These are phyloP conservation scores for Laothoe populi DNA, from an alignment of 2,888 invertebrate genomes.

Conservation along the genomic window DNA sequence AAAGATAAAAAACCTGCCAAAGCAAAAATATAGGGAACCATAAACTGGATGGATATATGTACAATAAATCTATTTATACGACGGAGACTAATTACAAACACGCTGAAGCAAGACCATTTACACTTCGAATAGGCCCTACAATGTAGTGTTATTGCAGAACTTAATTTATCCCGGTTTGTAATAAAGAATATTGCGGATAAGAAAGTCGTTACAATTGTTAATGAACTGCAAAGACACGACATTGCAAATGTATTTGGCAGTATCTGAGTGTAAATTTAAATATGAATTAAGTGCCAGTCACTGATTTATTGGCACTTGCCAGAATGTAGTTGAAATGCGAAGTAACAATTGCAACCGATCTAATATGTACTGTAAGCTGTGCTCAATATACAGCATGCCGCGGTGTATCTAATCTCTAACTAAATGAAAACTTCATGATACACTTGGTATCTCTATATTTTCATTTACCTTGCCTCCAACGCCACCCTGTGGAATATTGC, in stretches of 20 bases:
- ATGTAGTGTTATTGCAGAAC: conserved; percentile 26
- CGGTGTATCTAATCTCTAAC: conserved; percentile 52
- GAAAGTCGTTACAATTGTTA: conserved; percentile 9
- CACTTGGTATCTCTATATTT: conserved; percentile 46
- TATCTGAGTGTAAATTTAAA: conserved; percentile 1
- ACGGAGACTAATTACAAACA: conserved; percentile 18
- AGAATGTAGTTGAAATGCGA: not conserved
- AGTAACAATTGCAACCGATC: conserved; percentile 46
- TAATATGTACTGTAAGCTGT: conserved; percentile 55
- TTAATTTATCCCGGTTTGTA: conserved; percentile 8
- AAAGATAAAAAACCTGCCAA: conserved; percentile 17
- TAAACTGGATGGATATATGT: not conserved
- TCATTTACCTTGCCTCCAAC: conserved; percentile 80
- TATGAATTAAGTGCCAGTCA: conserved; percentile 18
- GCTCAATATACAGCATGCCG: conserved; percentile 67
- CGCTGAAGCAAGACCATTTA: conserved; percentile 27
- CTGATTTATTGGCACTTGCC: conserved; percentile 14
- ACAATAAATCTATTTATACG: conserved; percentile 10
- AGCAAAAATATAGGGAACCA: conserved; percentile 23
- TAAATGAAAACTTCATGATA: conserved; percentile 58
- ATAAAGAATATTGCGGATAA: not conserved
- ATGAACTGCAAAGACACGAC: conserved; percentile 22
- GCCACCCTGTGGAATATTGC: conserved; percentile 77
- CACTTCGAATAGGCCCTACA: conserved; percentile 24
- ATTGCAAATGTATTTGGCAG: conserved; percentile 21